Evolutionary conservation across 1,140 invertebrate species (phyloP).

Genomic region (Acyrthosiphon pisum): DNA sequence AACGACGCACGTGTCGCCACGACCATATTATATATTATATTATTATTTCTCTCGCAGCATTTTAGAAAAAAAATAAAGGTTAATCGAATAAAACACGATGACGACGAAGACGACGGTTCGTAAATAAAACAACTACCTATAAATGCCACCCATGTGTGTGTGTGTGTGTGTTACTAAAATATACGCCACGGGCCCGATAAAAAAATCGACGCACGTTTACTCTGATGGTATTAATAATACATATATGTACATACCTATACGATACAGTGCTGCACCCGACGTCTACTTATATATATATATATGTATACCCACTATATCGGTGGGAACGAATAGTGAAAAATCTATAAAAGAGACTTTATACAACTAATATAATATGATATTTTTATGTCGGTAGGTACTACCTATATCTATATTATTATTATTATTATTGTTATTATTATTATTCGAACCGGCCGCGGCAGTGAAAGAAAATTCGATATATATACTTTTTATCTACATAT

Average conservation of each 20-base stretch:
- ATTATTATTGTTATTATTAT: neutral
- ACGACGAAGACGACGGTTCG: neutral
- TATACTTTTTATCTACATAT: neutral
- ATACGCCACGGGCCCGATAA: neutral
- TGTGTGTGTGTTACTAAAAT: neutral
- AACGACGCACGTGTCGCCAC: neutral
- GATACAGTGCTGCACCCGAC: neutral
- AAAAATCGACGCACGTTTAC: conserved; percentile 34
- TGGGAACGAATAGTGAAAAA: neutral
- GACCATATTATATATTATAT: neutral
- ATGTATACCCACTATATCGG: neutral
- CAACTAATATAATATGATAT: neutral
- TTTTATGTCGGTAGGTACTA: neutral
- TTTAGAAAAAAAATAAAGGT: neutral
- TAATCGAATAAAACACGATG: neutral
- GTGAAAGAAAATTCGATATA: neutral
- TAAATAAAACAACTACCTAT: neutral
- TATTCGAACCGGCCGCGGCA: neutral
- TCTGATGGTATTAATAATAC: neutral
- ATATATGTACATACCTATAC: conserved; percentile 2
- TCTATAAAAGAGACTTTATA: neutral
- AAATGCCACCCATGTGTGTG: neutral
- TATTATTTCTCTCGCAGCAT: neutral
- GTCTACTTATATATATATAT: too few species aligned
- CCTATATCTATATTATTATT: neutral